phyloP scores from a whole-genome alignment of 2,888 invertebrate species.

The Scelioninae gen. 2 region DNA sequence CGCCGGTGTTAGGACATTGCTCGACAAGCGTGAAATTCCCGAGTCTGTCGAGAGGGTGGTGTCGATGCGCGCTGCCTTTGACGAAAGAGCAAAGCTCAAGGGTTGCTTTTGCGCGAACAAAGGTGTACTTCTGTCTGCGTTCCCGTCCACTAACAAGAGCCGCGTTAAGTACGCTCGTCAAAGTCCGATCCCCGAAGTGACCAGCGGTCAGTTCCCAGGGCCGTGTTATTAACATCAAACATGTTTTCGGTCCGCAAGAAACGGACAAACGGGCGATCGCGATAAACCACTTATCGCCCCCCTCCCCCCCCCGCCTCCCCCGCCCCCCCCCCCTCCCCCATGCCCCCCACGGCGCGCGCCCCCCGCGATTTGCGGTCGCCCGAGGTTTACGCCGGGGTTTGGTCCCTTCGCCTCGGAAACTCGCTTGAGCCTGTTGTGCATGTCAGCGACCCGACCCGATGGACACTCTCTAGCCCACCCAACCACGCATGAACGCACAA shows the following conservation, averaged over 20 bases:
- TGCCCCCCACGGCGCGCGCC: too few species aligned
- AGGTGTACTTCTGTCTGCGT: conserved; percentile 51
- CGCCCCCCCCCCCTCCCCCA: too few species aligned
- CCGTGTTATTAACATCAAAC: conserved; percentile 57
- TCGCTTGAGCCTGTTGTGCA: too few species aligned
- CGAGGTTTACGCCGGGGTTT: too few species aligned
- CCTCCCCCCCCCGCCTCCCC: conserved; percentile 38
- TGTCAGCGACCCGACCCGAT: too few species aligned
- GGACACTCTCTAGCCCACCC: too few species aligned
- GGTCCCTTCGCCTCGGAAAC: conserved; percentile 49
- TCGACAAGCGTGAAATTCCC: conserved; percentile 61
- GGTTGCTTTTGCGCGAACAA: conserved; percentile 54
- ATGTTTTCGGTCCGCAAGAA: conserved; percentile 64
- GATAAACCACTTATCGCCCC: conserved; percentile 70
- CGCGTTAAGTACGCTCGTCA: conserved; percentile 60
- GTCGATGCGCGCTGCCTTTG: conserved; percentile 54
- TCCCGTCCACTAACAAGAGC: conserved; percentile 52
- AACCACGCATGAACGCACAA: too few species aligned
- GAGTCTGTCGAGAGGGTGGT: conserved; percentile 57
- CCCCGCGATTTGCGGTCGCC: too few species aligned
- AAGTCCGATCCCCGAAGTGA: conserved; percentile 65
- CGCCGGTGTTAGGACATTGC: conserved; percentile 60
- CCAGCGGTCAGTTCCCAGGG: conserved; percentile 69
- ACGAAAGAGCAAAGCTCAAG: conserved; percentile 58
- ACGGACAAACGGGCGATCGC: conserved; percentile 63